Evolutionary conservation across 2,113 vertebrate species (phyloP).

Genomic region (Fregetta grallaria): DNA sequence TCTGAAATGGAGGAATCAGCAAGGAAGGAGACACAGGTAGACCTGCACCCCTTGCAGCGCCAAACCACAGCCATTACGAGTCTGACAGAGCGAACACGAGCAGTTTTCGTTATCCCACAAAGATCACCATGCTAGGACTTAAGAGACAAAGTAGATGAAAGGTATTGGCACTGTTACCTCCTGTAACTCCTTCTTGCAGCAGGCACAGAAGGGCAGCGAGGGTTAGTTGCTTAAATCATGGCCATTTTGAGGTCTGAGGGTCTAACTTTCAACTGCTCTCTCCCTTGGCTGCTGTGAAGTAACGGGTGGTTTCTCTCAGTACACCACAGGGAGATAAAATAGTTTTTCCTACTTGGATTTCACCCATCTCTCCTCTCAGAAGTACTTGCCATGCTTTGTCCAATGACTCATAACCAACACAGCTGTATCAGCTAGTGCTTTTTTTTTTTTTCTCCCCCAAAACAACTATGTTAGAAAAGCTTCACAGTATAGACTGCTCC

Average conservation of each 20-base stretch:
- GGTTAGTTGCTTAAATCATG: background rate
- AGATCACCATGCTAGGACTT: background rate
- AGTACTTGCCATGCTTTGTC: background rate
- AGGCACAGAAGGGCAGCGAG: background rate
- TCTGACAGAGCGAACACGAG: rapidly evolving
- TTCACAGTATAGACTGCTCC: background rate
- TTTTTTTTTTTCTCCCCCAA: too few species aligned
- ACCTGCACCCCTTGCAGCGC: background rate
- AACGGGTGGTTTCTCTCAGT: background rate
- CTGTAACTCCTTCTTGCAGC: background rate
- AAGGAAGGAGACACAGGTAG: background rate
- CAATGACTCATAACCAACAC: background rate
- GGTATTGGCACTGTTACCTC: background rate
- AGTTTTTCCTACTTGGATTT: background rate
- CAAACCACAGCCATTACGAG: background rate
- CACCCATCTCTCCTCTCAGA: background rate
- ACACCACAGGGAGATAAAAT: background rate
- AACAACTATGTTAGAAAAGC: background rate
- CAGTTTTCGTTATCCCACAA: background rate
- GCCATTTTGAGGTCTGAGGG: background rate
- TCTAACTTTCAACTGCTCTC: background rate
- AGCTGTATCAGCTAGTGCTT: background rate
- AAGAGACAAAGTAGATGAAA: background rate
- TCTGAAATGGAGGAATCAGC: background rate
- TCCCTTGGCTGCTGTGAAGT: background rate